These are phyloP conservation scores for Pyralis farinalis DNA, from an alignment of 2,888 invertebrate species.

Conservation along the genomic window DNA sequence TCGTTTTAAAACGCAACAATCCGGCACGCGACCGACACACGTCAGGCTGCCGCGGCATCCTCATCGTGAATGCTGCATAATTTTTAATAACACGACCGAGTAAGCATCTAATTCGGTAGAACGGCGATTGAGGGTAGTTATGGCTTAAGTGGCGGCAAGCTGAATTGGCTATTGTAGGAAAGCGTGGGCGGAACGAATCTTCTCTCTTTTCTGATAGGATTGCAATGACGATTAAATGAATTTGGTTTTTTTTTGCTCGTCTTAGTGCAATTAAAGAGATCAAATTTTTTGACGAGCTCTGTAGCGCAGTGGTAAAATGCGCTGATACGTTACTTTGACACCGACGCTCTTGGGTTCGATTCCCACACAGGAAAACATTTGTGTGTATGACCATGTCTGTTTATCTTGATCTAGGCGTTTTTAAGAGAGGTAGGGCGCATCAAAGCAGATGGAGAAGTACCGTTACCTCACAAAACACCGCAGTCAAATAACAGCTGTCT, in stretches of 20 bases:
- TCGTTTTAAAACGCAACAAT: background rate
- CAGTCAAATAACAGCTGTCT: too few species aligned
- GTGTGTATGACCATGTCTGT: too few species aligned
- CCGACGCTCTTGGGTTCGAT: too few species aligned
- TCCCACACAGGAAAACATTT: too few species aligned
- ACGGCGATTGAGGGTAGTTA: slow-evolving; percentile 50
- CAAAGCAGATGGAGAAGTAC: too few species aligned
- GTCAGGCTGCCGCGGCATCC: slow-evolving; percentile 38
- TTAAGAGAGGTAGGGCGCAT: too few species aligned
- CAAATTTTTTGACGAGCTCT: too few species aligned
- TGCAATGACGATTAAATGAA: slow-evolving; percentile 14
- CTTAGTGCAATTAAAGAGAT: too few species aligned
- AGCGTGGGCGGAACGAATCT: slow-evolving; percentile 41
- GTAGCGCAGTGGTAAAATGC: too few species aligned
- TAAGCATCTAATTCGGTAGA: slow-evolving; percentile 77
- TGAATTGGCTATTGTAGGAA: slow-evolving; percentile 44
- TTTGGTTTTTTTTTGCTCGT: slow-evolving; percentile 2
- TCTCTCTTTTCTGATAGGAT: slow-evolving; percentile 32
- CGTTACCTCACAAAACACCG: too few species aligned
- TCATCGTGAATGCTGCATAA: slow-evolving; percentile 56
- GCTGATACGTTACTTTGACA: too few species aligned
- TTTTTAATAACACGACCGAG: slow-evolving; percentile 79
- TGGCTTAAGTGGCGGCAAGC: slow-evolving; percentile 44
- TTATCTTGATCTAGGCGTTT: too few species aligned
- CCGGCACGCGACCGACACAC: slow-evolving; percentile 48